These are phyloP conservation scores for Drosophila leontia DNA, from an alignment of 1,140 invertebrate genomes.

Conservation along the genomic window DNA sequence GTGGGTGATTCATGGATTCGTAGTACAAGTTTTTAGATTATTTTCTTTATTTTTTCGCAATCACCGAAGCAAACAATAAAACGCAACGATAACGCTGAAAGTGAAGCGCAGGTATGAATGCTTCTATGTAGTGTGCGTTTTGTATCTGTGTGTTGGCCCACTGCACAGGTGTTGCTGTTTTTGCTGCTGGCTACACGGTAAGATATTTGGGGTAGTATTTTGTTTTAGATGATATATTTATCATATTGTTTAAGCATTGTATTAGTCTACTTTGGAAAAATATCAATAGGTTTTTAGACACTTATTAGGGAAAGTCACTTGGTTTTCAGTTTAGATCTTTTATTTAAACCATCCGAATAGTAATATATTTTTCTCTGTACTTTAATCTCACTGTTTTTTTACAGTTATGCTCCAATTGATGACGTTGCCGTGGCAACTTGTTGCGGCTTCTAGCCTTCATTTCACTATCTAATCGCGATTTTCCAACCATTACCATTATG, in stretches of 20 bases:
- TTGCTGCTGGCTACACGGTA: constrained; percentile 14
- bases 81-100: constrained; percentile 80
- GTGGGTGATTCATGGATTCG: constrained; percentile 36
- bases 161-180: constrained; percentile 40
- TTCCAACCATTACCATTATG: constrained; percentile 26
- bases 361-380: constrained; percentile 9
- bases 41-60: constrained; percentile 74
- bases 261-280: too few species aligned
- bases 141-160: constrained; percentile 52
- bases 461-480: constrained; percentile 45
- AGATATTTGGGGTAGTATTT: background rate
- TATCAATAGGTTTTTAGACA: too few species aligned
- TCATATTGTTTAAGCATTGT: too few species aligned
- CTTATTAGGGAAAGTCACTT: too few species aligned
- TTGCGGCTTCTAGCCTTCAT: constrained; percentile 54
- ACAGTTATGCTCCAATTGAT: constrained; percentile 77
- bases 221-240: too few species aligned
- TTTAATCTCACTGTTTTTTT: constrained; percentile 70
- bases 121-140: constrained; percentile 8
- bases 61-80: constrained; percentile 73
- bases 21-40: constrained; percentile 22
- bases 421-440: constrained; percentile 70
- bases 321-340: too few species aligned
- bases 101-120: constrained; percentile 72
- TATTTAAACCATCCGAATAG: too few species aligned